Conservation (phyloP, 2,797 vertebrate species). For the Phoebastria nigripes region DNA sequence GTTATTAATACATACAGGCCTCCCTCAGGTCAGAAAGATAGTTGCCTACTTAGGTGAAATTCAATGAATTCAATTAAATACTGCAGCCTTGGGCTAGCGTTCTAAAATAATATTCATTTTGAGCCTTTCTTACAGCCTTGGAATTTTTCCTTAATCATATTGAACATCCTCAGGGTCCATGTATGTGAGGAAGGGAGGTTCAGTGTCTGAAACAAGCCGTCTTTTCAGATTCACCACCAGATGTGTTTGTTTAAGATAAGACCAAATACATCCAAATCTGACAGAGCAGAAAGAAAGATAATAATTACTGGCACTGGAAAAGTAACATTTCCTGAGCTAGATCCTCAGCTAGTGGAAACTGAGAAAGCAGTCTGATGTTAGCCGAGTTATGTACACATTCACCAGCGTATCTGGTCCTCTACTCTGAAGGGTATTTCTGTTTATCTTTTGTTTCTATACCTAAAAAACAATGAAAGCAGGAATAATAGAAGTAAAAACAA, state of each 20-base stretch:
- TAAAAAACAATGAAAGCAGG: neutral
- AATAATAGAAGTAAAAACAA: neutral
- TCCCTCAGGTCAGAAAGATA: slow-evolving; percentile 35
- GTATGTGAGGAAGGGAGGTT: slow-evolving; percentile 25
- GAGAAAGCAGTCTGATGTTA: neutral
- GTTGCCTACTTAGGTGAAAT: slow-evolving; percentile 48
- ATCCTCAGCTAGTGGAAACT: neutral
- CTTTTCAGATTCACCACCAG: slow-evolving; percentile 22
- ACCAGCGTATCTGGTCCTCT: neutral
- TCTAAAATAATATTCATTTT: slow-evolving; percentile 26
- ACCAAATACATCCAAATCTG: slow-evolving; percentile 23
- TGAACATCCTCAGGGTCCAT: slow-evolving; percentile 31
- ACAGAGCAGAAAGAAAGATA: neutral
- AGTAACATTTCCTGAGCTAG: neutral
- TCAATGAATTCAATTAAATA: slow-evolving; percentile 54
- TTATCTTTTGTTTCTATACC: neutral
- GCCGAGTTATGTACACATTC: neutral
- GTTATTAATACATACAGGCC: slow-evolving; percentile 12
- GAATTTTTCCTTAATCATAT: neutral
- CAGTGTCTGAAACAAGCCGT: slow-evolving; percentile 37
- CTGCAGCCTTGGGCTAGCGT: neutral
- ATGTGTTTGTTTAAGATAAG: slow-evolving; percentile 53
- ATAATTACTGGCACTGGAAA: neutral
- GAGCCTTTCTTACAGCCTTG: neutral
- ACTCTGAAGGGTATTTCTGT: neutral